Percentiles rank a stretch among this genome's conserved stretches.
phyloP scores from a whole-genome alignment of 1,140 invertebrate species.

The Habropoda laboriosa region DNA sequence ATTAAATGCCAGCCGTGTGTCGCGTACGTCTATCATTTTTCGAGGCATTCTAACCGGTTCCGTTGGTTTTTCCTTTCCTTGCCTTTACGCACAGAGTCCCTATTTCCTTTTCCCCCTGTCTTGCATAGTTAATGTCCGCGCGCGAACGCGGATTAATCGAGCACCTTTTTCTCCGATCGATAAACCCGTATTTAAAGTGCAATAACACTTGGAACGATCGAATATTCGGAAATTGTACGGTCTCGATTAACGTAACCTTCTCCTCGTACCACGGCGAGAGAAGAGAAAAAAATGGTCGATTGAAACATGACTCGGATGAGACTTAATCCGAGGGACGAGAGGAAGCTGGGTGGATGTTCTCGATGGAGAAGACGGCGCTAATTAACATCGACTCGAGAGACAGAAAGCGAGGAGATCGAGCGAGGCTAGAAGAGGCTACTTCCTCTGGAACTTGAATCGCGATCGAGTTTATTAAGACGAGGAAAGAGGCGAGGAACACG shows the following conservation, averaged over 20 bases:
- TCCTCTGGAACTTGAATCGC: neutral
- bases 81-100: neutral
- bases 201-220: too few relatives aligned
- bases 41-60: constrained; percentile 45
- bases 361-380: neutral
- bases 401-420: too few relatives aligned
- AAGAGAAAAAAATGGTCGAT: too few relatives aligned
- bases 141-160: too few relatives aligned
- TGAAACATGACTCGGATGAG: neutral
- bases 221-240: too few relatives aligned
- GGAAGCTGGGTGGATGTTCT: neutral
- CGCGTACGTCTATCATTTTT: constrained; percentile 41
- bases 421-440: neutral
- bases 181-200: too few relatives aligned
- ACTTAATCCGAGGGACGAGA: neutral
- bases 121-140: neutral
- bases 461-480: constrained; percentile 11
- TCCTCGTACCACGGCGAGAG: too few relatives aligned
- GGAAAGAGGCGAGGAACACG: too few relatives aligned
- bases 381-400: neutral
- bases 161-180: too few relatives aligned
- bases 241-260: too few relatives aligned
- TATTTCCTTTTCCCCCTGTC: neutral
- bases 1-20: constrained; percentile 33
- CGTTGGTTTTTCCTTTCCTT: constrained; percentile 26